These are phyloP conservation scores for Gisinianus flammeolus DNA, from an alignment of 2,888 invertebrate species.

Conservation along the genomic window DNA sequence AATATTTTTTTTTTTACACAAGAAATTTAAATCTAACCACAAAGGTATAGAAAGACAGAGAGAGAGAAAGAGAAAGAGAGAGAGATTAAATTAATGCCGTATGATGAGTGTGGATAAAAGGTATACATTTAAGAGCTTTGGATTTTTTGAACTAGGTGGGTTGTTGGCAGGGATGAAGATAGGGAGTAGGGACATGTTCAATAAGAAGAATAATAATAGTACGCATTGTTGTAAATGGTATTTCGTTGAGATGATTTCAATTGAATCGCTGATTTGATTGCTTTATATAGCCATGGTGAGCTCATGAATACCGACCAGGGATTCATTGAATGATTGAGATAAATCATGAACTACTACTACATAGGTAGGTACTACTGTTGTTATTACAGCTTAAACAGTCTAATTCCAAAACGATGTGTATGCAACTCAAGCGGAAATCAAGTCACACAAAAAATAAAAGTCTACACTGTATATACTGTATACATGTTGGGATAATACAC, in stretches of 20 bases:
- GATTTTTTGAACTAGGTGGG: neutral
- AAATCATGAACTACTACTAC: constrained; percentile 22
- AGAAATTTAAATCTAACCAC: constrained; percentile 16
- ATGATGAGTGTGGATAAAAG: constrained; percentile 4
- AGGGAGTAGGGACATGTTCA: neutral
- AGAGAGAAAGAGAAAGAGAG: neutral
- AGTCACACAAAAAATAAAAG: too few species aligned
- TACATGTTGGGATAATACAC: too few species aligned
- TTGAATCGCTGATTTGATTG: constrained; percentile 46
- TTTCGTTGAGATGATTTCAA: constrained; percentile 42
- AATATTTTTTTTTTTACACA: constrained; percentile 26
- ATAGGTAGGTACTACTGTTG: neutral
- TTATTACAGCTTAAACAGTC: neutral
- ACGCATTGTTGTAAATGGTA: constrained; percentile 27
- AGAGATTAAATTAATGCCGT: constrained; percentile 24
- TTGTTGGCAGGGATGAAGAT: neutral
- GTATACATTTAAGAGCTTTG: neutral
- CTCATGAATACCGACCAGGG: constrained; percentile 34
- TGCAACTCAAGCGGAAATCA: neutral
- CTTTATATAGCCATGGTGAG: constrained; percentile 41
- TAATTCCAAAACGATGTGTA: neutral
- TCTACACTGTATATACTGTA: too few species aligned
- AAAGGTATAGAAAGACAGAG: neutral
- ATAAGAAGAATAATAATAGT: neutral
- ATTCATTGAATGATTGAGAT: constrained; percentile 38